Base-by-base conservation (phyloP, 1,140 invertebrate species). In the Cryptotermes secundus region DNA sequence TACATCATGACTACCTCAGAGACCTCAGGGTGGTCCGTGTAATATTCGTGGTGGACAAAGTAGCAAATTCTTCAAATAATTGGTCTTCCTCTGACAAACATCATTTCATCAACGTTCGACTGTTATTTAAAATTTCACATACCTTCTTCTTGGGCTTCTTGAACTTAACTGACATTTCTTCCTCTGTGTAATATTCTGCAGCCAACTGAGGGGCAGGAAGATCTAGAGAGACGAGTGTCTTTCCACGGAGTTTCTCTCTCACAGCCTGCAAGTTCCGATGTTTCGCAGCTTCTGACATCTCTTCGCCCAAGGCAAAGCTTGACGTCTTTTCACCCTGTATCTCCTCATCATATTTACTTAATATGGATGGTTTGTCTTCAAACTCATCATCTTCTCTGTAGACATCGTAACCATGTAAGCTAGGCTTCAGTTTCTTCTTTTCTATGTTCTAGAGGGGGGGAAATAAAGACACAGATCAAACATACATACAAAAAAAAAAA, bases 311-410 rank as follows among this genome's bases (percentile, higher is more conserved):
- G 65, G 93, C 89, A 91, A 99, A 99, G 80, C 93, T 95, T 80
- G 95, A 92, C 84, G 93, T 93, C 87, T 96, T 95, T 65, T 90
- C 89, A 3, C 96, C 97, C 80, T 96, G 94, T 79, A 99, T 95
- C 90, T 99, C 97, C 88, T 99, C 98, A 90, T 99, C 97, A 90
- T 99, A 99, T 91, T 99, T 99, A 85, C 94, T 91, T 14, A 99
- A 92, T 34, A 98, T 88, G 87, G 92, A 88, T 90, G 94, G 92
- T 88, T 94, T 87, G 90, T 93, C 90, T 83, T 96, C 96, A 88
- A 93, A 93, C 87, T 97, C 94, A 90, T 98, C 96, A 83, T 93
- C 93, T 87, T 97, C 95, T 87, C 95, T 94, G 49, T 97, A 98
- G 4, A 96, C 96, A 88, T 95, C 94, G 87, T 95, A 97, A 49